Evolutionary conservation across 2,113 vertebrate genomes (phyloP).

Genomic region (Procavia capensis): DNA sequence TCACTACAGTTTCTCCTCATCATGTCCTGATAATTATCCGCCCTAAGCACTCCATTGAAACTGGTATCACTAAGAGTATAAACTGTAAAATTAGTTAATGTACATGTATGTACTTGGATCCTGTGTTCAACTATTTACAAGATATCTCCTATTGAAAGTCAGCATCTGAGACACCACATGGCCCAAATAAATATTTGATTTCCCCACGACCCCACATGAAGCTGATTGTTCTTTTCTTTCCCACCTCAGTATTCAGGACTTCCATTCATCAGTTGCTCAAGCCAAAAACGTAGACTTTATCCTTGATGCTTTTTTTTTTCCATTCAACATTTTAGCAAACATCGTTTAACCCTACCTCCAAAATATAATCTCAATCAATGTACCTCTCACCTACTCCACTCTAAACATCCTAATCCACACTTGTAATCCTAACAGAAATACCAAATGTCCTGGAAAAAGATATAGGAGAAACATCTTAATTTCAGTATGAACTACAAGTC

Average conservation of each 20-base stretch:
- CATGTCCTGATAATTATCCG: neutral
- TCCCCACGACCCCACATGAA: neutral
- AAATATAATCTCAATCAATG: neutral
- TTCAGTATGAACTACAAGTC: neutral
- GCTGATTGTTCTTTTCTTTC: neutral
- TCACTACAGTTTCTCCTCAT: neutral
- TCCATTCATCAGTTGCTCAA: neutral
- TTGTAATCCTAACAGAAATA: neutral
- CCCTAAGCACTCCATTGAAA: neutral
- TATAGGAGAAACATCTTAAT: neutral
- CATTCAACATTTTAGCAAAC: neutral
- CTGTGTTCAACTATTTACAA: neutral
- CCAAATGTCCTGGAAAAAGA: neutral
- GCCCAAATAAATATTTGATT: no score
- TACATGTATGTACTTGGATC: neutral
- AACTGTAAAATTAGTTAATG: neutral
- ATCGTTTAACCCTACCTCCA: neutral
- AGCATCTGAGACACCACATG: neutral
- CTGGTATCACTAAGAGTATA: neutral
- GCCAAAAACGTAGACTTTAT: neutral
- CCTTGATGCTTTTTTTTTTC: neutral
- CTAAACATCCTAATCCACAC: neutral
- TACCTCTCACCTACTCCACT: no score
- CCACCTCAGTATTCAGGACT: neutral
- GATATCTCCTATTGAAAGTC: neutral